A percentile compares a stretch with the other conserved stretches of the same genome.
phyloP scores from a whole-genome alignment of 2,113 vertebrate species.

The Tragelaphus imberbis region DNA sequence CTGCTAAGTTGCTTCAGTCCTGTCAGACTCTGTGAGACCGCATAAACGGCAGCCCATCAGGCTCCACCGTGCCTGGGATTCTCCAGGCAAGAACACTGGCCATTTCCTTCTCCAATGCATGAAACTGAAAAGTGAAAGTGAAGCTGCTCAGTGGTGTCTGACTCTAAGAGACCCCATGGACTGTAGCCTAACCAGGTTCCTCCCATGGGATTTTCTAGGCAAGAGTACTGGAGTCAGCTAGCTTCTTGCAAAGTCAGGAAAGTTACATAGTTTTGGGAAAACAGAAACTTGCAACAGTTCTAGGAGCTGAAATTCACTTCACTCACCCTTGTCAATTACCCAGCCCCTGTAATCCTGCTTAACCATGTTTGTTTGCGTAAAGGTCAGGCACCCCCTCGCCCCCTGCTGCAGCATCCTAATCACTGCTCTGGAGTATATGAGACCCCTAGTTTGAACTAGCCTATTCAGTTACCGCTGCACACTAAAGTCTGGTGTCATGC shows the following conservation, averaged over 20 bases:
- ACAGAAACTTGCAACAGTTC: neutral
- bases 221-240: too few species aligned
- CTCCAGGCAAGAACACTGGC: too few species aligned
- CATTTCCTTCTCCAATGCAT: too few species aligned
- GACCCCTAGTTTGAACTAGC: neutral
- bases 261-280: neutral
- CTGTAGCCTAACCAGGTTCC: too few species aligned
- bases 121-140: too few species aligned
- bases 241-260: neutral
- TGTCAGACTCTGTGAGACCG: too few species aligned
- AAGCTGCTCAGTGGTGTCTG: too few species aligned
- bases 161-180: too few species aligned
- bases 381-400: neutral
- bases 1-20: too few species aligned
- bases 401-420: neutral
- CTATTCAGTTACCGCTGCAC: neutral
- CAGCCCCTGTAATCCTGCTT: neutral
- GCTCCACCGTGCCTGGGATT: too few species aligned
- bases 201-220: too few species aligned
- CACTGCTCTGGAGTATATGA: neutral
- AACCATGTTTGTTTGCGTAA: neutral
- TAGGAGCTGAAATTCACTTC: neutral
- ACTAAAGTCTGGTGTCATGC: neutral
- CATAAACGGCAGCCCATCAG: too few species aligned
- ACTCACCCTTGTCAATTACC: neutral